These are phyloP conservation scores for Pomacea maculata DNA, from an alignment of 1,140 invertebrate species.

Conservation along the genomic window DNA sequence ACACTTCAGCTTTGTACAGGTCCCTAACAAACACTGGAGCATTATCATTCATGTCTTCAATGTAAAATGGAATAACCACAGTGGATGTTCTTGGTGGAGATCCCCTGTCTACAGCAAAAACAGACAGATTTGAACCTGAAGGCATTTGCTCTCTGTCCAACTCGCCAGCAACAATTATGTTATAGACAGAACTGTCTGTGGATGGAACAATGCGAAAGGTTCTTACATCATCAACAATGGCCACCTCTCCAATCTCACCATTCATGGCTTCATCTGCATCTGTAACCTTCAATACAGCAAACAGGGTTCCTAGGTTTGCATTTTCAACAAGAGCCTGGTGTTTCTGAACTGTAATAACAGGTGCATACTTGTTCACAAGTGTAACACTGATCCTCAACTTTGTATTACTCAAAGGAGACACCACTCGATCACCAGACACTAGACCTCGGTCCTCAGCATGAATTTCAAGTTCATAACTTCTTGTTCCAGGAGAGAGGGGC, in stretches of 20 bases:
- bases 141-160: constrained; percentile 76
- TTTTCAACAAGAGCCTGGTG: constrained; percentile 85
- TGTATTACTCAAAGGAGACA: constrained; percentile 70
- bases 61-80: constrained; percentile 65
- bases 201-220: constrained; percentile 70
- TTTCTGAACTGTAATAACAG: constrained; percentile 80
- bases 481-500: constrained; percentile 68
- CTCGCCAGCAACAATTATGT: constrained; percentile 67
- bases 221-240: constrained; percentile 83
- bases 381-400: constrained; percentile 80
- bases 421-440: constrained; percentile 66
- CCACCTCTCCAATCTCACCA: constrained; percentile 83
- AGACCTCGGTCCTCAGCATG: constrained; percentile 85
- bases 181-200: constrained; percentile 68
- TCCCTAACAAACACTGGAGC: constrained; percentile 88
- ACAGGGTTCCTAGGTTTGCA: constrained; percentile 64
- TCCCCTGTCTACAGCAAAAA: constrained; percentile 85
- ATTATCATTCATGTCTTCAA: constrained; percentile 86
- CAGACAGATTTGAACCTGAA: constrained; percentile 75
- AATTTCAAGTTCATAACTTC: constrained; percentile 78
- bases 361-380: constrained; percentile 86
- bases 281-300: constrained; percentile 86
- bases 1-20: constrained; percentile 86
- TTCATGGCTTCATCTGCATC: constrained; percentile 85
- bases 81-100: constrained; percentile 72